Base-by-base conservation (phyloP, 2,113 vertebrate genomes). In the Marmota monax region DNA sequence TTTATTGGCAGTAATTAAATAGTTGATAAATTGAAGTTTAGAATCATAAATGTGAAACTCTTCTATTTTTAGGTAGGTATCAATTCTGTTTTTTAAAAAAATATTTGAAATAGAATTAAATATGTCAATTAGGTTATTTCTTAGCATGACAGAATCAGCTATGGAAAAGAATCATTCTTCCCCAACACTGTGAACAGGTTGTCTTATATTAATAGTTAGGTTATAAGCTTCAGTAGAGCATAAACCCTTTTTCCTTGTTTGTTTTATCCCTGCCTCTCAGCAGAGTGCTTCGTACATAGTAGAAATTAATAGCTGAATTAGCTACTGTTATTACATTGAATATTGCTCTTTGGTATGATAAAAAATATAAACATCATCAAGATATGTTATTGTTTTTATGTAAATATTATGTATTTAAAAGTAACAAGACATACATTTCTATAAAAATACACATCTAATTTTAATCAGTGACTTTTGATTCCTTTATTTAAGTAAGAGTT, bases 341-440 rank as follows among this genome's bases (percentile, higher is more conserved):
- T 29, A 63, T 18, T 61, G 27, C 74, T 92, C 37, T 69, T 6
- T 73, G 42, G 2, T 48, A 78, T 80, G 56, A 87, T 17, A 25
- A 63, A 83, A 63, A 27, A 45, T 4, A 61, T 18, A 70, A 85
- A 83, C n/a, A 58, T 34, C 32, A 94, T 22, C 2, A 76, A 29
- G 11, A 84, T 8, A 88, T 80, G 13, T 4, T n/a, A 39, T 29
- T 58, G 70, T 84, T 94, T 94, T 53, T 69, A 39, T 39, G 13
- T 61, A 56, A 95, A 77, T 74, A 65, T 34, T 72, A 84, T 67
- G 1, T 12, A 86, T 53, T 94, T 88, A 72, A 93, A 95, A 70
- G 34, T 39, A 95, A n/a, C 8, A 84, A 67, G 12, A 14, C 20
- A 51, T 29, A 20, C 13, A 65, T 69, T 69, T 73, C 22, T 61